A percentile compares a stretch with the other conserved stretches of the same genome.
Conservation (phyloP, 1,140 invertebrate species). For the Ceratosolen fusciceps region DNA sequence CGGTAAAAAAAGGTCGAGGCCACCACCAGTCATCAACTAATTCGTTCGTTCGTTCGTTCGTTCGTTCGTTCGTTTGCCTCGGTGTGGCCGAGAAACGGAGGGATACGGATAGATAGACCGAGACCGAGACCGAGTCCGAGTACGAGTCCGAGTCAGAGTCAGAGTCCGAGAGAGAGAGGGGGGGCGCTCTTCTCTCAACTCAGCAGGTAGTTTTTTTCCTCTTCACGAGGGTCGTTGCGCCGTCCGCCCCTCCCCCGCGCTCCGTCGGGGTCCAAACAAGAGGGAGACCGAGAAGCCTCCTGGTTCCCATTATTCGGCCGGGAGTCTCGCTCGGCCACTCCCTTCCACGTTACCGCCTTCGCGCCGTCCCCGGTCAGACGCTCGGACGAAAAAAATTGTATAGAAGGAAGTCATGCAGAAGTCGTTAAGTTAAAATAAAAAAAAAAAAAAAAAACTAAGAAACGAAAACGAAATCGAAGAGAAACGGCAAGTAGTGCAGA, state of each 20-base stretch:
- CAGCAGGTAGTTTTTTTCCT: slow-evolving; percentile 31
- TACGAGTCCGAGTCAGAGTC: not conserved
- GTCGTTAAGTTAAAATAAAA: slow-evolving; percentile 19
- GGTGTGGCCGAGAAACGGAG: no score
- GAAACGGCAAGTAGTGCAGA: not conserved
- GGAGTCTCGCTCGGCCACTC: not conserved
- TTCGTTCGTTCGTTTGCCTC: no score
- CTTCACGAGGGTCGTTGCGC: not conserved
- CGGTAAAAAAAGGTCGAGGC: not conserved
- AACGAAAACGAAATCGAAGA: no score
- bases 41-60: no score
- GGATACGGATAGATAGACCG: no score
- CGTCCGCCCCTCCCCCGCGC: not conserved
- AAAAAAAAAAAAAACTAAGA: no score
- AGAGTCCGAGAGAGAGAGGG: no score
- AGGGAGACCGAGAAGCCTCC: not conserved
- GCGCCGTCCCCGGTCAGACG: not conserved
- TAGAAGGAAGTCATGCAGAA: not conserved
- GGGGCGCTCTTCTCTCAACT: slow-evolving; percentile 3
- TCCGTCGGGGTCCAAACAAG: not conserved
- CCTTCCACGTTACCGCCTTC: not conserved
- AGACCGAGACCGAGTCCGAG: no score
- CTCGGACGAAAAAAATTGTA: not conserved
- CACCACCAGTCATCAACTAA: not conserved
- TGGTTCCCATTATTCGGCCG: slow-evolving; percentile 19